phyloP scores from a whole-genome alignment of 2,113 vertebrate species.

The Alethe diademata region DNA sequence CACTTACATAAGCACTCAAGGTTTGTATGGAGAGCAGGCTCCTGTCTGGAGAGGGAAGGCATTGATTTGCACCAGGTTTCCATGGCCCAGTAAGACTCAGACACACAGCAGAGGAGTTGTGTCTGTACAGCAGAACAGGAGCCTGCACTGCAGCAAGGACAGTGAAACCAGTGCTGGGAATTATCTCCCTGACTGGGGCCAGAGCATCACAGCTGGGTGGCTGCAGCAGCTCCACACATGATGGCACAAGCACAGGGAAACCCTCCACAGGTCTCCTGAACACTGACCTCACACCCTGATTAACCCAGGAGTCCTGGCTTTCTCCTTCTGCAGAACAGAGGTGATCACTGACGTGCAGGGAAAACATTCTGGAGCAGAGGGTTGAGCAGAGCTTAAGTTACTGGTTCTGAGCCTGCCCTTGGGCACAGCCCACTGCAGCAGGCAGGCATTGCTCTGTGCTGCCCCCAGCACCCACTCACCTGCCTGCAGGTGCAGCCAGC shows the following conservation, averaged over 20 bases:
- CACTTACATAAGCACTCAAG: neutral
- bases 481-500: neutral
- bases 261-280: fast-evolving
- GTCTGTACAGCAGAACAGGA: fast-evolving
- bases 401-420: neutral
- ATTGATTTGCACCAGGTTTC: neutral
- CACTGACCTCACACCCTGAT: neutral
- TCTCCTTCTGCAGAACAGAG: neutral
- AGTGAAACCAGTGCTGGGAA: neutral
- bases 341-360: neutral
- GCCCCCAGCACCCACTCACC: fast-evolving
- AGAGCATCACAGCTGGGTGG: neutral
- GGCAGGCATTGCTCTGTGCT: fast-evolving
- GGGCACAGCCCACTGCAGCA: neutral
- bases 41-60: neutral
- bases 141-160: neutral
- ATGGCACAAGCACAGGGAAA: neutral
- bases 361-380: neutral
- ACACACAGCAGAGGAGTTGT: neutral
- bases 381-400: neutral
- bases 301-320: neutral
- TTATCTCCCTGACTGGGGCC: fast-evolving
- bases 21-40: neutral
- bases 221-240: neutral
- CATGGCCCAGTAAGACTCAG: neutral